A percentile compares a stretch with the other conserved stretches of the same genome.
Evolutionary conservation across 1,140 invertebrate species (phyloP).

Genomic region (Cyclargus thomasi): DNA sequence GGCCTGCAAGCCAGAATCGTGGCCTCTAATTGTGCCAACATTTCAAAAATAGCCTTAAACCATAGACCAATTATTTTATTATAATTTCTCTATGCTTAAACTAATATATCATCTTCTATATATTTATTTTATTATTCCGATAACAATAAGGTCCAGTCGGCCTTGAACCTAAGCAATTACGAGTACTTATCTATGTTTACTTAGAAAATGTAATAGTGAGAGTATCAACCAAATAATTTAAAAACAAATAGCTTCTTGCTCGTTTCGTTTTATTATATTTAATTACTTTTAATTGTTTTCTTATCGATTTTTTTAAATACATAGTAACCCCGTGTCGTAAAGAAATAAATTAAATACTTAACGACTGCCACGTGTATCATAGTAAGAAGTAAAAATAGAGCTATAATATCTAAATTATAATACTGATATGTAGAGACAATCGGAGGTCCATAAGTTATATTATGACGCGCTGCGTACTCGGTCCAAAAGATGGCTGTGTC

Average conservation of each 20-base stretch:
- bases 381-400: constrained; percentile 22
- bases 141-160: too few relatives aligned
- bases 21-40: too few relatives aligned
- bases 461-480: constrained; percentile 72
- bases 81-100: too few relatives aligned
- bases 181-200: too few relatives aligned
- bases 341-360: not conserved
- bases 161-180: too few relatives aligned
- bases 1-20: too few relatives aligned
- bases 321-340: not conserved
- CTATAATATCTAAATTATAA: constrained; percentile 38
- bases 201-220: too few relatives aligned
- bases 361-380: not conserved
- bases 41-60: too few relatives aligned
- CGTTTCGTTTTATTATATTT: not conserved
- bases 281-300: not conserved
- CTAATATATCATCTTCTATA: too few relatives aligned
- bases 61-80: too few relatives aligned
- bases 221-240: not conserved
- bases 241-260: not conserved
- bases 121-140: too few relatives aligned
- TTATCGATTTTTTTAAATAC: not conserved
- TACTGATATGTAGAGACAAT: constrained; percentile 46
- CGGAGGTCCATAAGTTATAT: constrained; percentile 55
- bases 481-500: constrained; percentile 76